Percentiles rank a stretch among this genome's conserved stretches.
These are phyloP conservation scores for Neodon shergylaensis DNA, from an alignment of 2,113 vertebrate genomes.

Conservation along the genomic window DNA sequence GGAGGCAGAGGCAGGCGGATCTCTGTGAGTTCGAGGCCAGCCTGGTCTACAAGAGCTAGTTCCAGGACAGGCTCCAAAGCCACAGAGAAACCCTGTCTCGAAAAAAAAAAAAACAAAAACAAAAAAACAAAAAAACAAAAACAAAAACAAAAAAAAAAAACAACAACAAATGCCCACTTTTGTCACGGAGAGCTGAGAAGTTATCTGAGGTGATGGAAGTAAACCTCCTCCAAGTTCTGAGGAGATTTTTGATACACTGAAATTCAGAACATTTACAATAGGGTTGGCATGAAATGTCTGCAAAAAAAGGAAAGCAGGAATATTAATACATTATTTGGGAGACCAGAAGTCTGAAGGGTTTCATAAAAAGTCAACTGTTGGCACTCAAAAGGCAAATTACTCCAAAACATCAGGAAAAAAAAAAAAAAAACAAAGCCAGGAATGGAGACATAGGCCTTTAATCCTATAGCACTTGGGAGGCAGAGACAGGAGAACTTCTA, in stretches of 20 bases:
- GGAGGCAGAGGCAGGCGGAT: too few relatives aligned
- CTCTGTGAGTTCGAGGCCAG: too few relatives aligned
- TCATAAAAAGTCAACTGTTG: neutral
- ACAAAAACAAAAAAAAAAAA: neutral
- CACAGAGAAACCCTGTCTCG: too few relatives aligned
- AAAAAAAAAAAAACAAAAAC: too few relatives aligned
- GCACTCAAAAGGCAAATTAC: neutral
- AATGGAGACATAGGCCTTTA: neutral
- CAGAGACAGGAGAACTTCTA: neutral
- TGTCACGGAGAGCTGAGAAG: conserved; percentile 14
- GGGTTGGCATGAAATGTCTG: neutral
- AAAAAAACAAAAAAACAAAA: neutral
- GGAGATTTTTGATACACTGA: conserved; percentile 19
- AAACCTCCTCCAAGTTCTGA: conserved; percentile 14
- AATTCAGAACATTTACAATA: conserved; percentile 16
- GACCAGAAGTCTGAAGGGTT: neutral
- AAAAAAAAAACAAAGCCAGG: neutral
- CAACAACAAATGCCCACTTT: neutral
- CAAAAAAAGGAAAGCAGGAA: neutral
- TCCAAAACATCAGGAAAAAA: neutral
- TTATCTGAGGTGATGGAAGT: neutral
- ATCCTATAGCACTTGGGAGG: neutral
- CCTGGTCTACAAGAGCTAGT: too few relatives aligned
- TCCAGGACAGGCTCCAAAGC: too few relatives aligned
- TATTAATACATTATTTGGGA: conserved; percentile 2